Conservation (phyloP, 2,888 invertebrate species). For the Petrolisthes manimaculis region DNA sequence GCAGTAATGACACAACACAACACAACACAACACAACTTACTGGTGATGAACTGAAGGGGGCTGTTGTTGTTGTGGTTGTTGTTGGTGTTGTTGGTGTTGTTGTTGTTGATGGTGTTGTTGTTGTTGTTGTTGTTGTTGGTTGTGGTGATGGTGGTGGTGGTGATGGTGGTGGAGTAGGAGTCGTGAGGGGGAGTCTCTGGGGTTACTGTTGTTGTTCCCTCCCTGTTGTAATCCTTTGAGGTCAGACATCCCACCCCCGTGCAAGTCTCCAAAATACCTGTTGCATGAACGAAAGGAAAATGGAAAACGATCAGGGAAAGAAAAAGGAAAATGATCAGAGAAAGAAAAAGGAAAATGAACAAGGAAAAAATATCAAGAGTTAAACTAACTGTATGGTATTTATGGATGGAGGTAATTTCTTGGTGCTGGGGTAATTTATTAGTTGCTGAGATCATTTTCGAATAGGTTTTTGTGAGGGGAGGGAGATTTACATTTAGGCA, state of each 20-base stretch:
- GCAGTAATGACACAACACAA: background rate
- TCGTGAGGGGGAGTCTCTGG: slow-evolving; percentile 57
- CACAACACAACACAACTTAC: slow-evolving; percentile 31
- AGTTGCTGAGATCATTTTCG: background rate
- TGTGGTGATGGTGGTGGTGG: slow-evolving; percentile 43
- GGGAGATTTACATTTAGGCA: too few species aligned
- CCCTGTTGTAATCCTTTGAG: slow-evolving; percentile 21
- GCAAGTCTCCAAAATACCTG: slow-evolving; percentile 58
- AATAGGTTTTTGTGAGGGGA: background rate
- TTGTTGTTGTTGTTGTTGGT: slow-evolving; percentile 35
- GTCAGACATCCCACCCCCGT: slow-evolving; percentile 41
- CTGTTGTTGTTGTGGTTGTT: slow-evolving; percentile 39
- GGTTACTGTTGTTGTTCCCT: slow-evolving; percentile 41
- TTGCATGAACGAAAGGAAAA: background rate
- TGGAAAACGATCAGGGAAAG: background rate
- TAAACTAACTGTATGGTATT: background rate
- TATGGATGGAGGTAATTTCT: too few species aligned
- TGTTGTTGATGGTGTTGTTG: slow-evolving; percentile 45
- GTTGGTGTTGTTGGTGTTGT: slow-evolving; percentile 42
- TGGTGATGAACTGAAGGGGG: slow-evolving; percentile 36
- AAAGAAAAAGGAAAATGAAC: background rate
- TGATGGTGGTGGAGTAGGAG: slow-evolving; percentile 45
- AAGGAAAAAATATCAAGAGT: background rate
- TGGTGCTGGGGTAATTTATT: too few species aligned
- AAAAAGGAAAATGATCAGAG: background rate